A percentile compares a stretch with the other conserved stretches of the same genome.
phyloP scores from a whole-genome alignment of 2,888 invertebrate species.

The Himalopsyche kuldschensis region DNA sequence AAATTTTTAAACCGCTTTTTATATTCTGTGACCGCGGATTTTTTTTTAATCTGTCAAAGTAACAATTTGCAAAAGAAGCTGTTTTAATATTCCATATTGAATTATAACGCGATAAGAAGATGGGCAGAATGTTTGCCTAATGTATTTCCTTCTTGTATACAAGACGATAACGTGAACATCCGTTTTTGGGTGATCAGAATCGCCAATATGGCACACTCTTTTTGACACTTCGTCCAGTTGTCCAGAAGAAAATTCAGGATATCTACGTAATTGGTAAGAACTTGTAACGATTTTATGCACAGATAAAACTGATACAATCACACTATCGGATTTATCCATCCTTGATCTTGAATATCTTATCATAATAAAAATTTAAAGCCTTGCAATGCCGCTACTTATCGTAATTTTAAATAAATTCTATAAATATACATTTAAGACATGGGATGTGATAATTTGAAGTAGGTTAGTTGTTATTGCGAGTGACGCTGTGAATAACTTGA shows the following conservation, averaged over 20 bases:
- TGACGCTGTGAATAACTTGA: too few species aligned
- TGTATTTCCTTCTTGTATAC: conserved; percentile 36
- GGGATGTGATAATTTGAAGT: too few species aligned
- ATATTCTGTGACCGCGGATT: not conserved
- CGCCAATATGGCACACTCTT: conserved; percentile 20
- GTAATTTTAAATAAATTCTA: too few species aligned
- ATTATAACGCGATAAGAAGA: not conserved
- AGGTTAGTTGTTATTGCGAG: too few species aligned
- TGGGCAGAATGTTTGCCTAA: not conserved
- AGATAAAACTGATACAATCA: too few species aligned
- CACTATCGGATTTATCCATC: too few species aligned
- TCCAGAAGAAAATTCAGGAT: not conserved
- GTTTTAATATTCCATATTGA: not conserved
- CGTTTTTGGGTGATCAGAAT: not conserved
- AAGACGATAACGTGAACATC: not conserved
- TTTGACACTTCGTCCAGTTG: not conserved
- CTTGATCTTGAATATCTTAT: too few species aligned
- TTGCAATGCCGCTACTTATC: too few species aligned
- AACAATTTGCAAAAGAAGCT: not conserved
- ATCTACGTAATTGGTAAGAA: not conserved
- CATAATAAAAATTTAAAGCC: too few species aligned
- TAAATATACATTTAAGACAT: too few species aligned
- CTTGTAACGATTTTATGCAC: too few species aligned
- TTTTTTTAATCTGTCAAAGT: not conserved
- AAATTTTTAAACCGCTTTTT: not conserved